A percentile compares a stretch with the other conserved stretches of the same genome.
phyloP scores from a whole-genome alignment of 2,113 vertebrate species.

The Alaudala cheleensis region DNA sequence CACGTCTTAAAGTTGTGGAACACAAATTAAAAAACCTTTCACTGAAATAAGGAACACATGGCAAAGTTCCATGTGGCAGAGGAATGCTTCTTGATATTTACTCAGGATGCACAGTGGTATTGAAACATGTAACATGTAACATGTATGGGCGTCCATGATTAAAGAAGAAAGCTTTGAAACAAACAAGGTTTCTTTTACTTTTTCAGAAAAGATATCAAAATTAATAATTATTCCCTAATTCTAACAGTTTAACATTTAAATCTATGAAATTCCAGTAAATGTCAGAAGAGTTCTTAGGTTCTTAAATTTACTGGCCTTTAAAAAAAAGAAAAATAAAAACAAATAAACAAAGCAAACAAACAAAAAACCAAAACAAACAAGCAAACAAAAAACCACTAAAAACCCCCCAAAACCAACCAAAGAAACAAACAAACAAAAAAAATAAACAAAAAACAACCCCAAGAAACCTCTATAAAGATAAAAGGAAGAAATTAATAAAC shows the following conservation, averaged over 20 bases:
- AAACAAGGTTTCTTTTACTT: neutral
- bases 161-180: neutral
- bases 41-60: neutral
- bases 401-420: no score
- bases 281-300: neutral
- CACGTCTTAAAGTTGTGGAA: neutral
- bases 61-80: neutral
- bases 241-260: neutral
- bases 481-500: neutral
- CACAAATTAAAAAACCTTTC: neutral
- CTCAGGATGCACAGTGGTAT: neutral
- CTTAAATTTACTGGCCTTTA: neutral
- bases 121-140: neutral
- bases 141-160: neutral
- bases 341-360: no score
- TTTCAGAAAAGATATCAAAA: rapidly evolving
- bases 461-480: no score
- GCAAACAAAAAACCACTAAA: neutral
- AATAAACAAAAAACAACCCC: no score
- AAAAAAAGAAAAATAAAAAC: neutral
- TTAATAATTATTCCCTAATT: neutral
- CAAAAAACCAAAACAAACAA: no score
- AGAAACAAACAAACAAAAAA: no score
- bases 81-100: neutral
- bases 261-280: neutral